A percentile compares a stretch with the other conserved stretches of the same genome.
Evolutionary conservation across 2,888 invertebrate genomes (phyloP).

Genomic region (Caenorhabditis parvicauda): DNA sequence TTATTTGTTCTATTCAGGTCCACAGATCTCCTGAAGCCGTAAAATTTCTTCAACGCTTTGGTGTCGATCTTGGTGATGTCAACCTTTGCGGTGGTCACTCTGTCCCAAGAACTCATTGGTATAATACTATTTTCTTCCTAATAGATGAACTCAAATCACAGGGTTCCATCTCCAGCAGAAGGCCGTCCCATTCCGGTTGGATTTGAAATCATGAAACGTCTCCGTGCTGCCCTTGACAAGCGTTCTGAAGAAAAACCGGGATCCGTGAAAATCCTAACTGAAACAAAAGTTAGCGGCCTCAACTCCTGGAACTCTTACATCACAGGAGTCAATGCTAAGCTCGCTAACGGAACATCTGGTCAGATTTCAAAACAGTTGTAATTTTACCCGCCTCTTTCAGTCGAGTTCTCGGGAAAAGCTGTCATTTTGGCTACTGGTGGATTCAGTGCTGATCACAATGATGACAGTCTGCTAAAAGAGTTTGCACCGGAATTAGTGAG

Average conservation of each 20-base stretch:
- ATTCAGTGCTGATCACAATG: conserved; percentile 54
- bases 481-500: conserved; percentile 46
- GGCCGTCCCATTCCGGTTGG: conserved; percentile 61
- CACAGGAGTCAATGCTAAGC: conserved; percentile 44
- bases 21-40: conserved; percentile 28
- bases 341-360: neutral
- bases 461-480: conserved; percentile 52
- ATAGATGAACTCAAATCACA: conserved; percentile 12
- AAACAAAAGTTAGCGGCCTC: conserved; percentile 32
- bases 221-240: conserved; percentile 40
- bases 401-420: conserved; percentile 49
- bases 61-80: conserved; percentile 57
- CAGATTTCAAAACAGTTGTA: neutral
- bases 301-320: conserved; percentile 54
- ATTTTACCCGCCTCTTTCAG: neutral
- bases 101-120: conserved; percentile 61
- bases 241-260: conserved; percentile 40
- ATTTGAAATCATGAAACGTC: conserved; percentile 57
- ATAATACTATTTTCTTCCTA: neutral
- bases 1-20: conserved; percentile 5
- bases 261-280: conserved; percentile 18
- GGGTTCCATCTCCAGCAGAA: conserved; percentile 62
- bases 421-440: conserved; percentile 62
- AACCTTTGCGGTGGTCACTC: conserved; percentile 62
- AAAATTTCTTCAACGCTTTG: conserved; percentile 45